Conservation (phyloP, 1,140 invertebrate species). For the Mycetomoellerius zeteki region DNA sequence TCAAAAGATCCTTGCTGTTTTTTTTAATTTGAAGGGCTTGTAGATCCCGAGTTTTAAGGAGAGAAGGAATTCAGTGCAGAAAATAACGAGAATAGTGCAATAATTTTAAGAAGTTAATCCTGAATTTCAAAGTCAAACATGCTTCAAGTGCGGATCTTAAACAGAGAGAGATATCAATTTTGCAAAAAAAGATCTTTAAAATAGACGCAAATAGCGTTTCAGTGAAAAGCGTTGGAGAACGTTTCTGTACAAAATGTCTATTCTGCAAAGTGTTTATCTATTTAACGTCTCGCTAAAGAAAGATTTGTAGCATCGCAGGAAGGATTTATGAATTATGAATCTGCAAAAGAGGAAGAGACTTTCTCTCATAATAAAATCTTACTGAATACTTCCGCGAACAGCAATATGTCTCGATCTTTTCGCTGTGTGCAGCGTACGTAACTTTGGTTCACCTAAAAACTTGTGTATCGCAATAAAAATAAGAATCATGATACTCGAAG, state of each 20-base stretch:
- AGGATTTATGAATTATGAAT: slow-evolving; percentile 27
- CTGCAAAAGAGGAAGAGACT: too few species aligned
- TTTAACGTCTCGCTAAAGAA: slow-evolving; percentile 24
- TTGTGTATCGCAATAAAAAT: slow-evolving; percentile 3
- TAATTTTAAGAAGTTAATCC: slow-evolving; percentile 38
- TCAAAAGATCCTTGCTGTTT: slow-evolving; percentile 43
- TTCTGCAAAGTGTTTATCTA: slow-evolving; percentile 29
- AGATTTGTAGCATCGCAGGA: slow-evolving; percentile 3
- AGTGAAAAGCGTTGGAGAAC: slow-evolving; percentile 3
- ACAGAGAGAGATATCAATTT: slow-evolving; percentile 14
- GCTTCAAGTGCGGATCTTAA: neutral
- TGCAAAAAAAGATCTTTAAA: neutral
- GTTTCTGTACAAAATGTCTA: slow-evolving; percentile 23
- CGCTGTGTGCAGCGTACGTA: neutral
- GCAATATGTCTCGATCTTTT: slow-evolving; percentile 10
- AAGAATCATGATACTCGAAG: neutral
- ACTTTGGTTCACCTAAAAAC: slow-evolving; percentile 21
- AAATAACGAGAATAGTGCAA: slow-evolving; percentile 32
- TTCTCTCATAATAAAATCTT: neutral
- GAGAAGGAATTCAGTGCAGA: neutral
- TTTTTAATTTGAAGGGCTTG: neutral
- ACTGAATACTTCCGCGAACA: neutral
- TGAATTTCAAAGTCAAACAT: slow-evolving; percentile 17
- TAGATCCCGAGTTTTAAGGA: slow-evolving; percentile 31
- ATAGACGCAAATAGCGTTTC: slow-evolving; percentile 1